Conservation (phyloP, 2,113 vertebrate species). For the Nesogale talazaci region DNA sequence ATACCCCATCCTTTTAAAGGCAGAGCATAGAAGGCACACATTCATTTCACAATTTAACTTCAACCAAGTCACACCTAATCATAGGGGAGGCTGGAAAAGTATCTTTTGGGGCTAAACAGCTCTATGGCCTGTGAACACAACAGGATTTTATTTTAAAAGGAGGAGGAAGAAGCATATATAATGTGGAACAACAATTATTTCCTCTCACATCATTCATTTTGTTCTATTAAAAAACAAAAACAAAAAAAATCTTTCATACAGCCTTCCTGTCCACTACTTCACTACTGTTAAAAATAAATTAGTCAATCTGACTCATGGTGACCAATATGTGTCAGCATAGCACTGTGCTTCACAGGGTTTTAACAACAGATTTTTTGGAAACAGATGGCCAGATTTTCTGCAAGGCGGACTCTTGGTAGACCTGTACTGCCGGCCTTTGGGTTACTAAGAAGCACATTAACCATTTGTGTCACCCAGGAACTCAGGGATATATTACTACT, state of each 20-base stretch:
- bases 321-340: background rate
- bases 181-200: background rate
- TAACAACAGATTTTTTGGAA: background rate
- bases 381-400: background rate
- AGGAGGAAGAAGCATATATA: background rate
- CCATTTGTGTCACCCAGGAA: background rate
- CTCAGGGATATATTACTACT: too few relatives aligned
- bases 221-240: background rate
- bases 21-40: background rate
- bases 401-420: background rate
- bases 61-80: background rate
- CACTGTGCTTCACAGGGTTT: background rate
- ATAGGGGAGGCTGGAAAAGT: background rate
- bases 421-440: background rate
- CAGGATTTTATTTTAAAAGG: background rate
- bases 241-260: background rate
- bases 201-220: background rate
- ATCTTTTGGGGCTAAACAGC: background rate
- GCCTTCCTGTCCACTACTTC: background rate
- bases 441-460: background rate
- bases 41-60: background rate
- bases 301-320: background rate
- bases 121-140: background rate
- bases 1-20: background rate
- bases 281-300: background rate